Evolutionary conservation across 1,140 invertebrate species (phyloP).

Genomic region (Pissodes strobi): DNA sequence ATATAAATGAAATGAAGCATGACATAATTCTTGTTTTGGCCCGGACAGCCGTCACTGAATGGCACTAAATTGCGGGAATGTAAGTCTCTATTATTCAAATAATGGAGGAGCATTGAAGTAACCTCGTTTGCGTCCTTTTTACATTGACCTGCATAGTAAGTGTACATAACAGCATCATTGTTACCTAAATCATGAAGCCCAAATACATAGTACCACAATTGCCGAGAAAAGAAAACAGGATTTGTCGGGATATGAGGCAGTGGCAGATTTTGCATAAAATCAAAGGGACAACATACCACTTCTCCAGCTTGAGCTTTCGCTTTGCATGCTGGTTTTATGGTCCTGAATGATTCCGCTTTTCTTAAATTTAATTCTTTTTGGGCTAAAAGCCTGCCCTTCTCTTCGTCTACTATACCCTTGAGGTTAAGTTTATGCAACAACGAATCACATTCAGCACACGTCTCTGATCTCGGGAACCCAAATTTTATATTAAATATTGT

Average conservation of each 20-base stretch:
- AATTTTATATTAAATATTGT: constrained; percentile 30
- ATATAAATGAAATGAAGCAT: too few relatives aligned
- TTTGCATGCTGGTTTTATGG: constrained; percentile 24
- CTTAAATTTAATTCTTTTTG: constrained; percentile 29
- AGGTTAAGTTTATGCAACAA: constrained; percentile 22
- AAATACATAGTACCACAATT: constrained; percentile 38
- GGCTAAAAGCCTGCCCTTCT: background rate
- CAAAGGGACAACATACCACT: constrained; percentile 18
- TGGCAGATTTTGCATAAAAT: too few relatives aligned
- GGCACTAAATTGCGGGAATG: too few relatives aligned
- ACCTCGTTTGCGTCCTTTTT: constrained; percentile 39
- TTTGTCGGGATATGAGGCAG: constrained; percentile 33
- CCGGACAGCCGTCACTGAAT: too few relatives aligned
- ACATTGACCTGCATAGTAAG: constrained; percentile 36
- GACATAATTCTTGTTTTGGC: too few relatives aligned
- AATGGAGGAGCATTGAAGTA: constrained; percentile 35
- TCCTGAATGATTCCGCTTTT: constrained; percentile 20
- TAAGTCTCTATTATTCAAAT: too few relatives aligned
- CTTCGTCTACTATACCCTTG: constrained; percentile 1
- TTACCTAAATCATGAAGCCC: constrained; percentile 32
- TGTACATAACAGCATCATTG: constrained; percentile 31
- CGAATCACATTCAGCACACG: constrained; percentile 26
- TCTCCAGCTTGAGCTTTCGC: constrained; percentile 14
- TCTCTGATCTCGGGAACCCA: constrained; percentile 24
- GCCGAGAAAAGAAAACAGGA: constrained; percentile 35